These are phyloP conservation scores for Tringa solitaria DNA, from an alignment of 2,113 vertebrate species.

Conservation along the genomic window DNA sequence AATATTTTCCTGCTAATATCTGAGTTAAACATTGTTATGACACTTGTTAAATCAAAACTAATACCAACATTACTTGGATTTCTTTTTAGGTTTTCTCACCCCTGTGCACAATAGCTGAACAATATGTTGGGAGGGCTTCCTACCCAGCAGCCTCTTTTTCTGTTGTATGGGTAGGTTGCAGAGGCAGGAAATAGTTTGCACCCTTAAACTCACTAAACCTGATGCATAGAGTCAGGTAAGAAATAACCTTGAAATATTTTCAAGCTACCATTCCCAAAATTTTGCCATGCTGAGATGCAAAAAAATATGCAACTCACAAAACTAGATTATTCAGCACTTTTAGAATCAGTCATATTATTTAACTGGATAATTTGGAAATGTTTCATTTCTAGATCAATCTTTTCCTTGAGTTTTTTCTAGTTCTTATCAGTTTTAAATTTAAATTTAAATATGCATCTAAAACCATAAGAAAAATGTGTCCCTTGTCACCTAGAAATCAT, in stretches of 20 bases:
- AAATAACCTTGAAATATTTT: neutral
- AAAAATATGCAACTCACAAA: neutral
- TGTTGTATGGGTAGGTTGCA: neutral
- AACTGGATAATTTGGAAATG: neutral
- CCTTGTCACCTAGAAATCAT: neutral
- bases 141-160: neutral
- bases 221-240: neutral
- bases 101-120: rapidly evolving
- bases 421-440: neutral
- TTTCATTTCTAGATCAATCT: rapidly evolving
- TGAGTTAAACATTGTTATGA: neutral
- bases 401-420: neutral
- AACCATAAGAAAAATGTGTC: neutral
- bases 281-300: neutral
- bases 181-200: neutral
- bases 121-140: neutral
- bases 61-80: rapidly evolving
- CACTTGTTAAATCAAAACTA: neutral
- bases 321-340: neutral
- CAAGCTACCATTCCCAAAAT: neutral
- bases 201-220: neutral
- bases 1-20: neutral
- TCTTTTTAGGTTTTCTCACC: neutral
- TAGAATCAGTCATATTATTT: neutral
- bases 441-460: neutral